phyloP scores from a whole-genome alignment of 2,888 invertebrate genomes.

The Allacma fusca region DNA sequence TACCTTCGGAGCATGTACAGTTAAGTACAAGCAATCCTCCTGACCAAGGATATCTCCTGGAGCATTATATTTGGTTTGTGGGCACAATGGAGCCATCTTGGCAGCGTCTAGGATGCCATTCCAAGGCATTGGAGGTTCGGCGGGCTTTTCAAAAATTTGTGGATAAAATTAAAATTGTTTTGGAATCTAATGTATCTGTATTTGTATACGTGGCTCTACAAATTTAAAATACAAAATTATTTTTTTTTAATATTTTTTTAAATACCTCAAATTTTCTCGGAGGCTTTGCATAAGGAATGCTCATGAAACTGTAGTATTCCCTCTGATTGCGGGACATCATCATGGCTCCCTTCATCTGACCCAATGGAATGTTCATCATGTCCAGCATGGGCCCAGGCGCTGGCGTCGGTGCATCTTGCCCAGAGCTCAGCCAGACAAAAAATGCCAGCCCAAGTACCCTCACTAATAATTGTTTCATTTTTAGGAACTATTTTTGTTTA shows the following conservation, averaged over 20 bases:
- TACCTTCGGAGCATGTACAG: conserved; percentile 26
- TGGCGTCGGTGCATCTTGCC: too few species aligned
- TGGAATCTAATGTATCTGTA: too few species aligned
- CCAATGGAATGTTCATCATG: too few species aligned
- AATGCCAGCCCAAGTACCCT: too few species aligned
- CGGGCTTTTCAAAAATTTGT: neutral
- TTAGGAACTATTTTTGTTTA: too few species aligned
- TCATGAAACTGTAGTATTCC: conserved; percentile 1
- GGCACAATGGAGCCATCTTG: conserved; percentile 20
- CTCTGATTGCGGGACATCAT: too few species aligned
- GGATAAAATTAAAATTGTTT: neutral
- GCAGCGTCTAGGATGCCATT: conserved; percentile 30
- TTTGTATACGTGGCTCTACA: too few species aligned
- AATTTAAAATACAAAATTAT: neutral
- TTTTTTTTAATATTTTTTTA: too few species aligned
- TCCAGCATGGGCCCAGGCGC: too few species aligned
- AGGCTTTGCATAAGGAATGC: conserved; percentile 26
- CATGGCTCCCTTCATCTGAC: too few species aligned
- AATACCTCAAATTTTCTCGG: conserved; percentile 29
- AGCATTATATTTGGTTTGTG: conserved; percentile 2
- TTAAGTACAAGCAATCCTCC: conserved; percentile 33
- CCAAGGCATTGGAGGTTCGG: conserved; percentile 4
- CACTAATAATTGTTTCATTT: too few species aligned
- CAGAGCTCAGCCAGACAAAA: too few species aligned
- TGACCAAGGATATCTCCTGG: conserved; percentile 28